Evolutionary conservation across 23 tunicate species (phyloP).

Genomic region (Trididemnum clinides): DNA sequence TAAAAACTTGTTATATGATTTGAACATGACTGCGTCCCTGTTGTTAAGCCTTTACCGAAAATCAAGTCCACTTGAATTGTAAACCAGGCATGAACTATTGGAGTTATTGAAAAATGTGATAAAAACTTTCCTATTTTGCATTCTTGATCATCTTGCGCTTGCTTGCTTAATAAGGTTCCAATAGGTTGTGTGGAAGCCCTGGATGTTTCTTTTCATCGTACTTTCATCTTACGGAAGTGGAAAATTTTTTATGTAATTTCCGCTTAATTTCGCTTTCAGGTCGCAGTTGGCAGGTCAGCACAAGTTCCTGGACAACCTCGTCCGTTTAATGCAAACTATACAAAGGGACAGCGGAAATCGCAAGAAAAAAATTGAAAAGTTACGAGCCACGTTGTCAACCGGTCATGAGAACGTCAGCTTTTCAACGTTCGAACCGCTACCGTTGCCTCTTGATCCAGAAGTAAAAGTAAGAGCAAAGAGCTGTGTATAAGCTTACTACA

Average conservation of each 20-base stretch:
- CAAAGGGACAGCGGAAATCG: conserved; percentile 73
- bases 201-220: no score
- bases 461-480: conserved; percentile 49
- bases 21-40: not conserved
- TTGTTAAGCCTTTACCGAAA: no score
- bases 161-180: no score
- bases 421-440: conserved; percentile 67
- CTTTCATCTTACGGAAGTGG: no score
- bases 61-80: no score
- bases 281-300: conserved; percentile 77
- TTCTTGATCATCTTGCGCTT: no score
- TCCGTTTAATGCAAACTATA: conserved; percentile 44
- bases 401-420: conserved; percentile 28
- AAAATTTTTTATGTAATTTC: no score
- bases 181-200: no score
- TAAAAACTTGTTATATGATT: not conserved
- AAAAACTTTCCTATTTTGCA: no score
- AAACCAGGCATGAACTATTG: no score
- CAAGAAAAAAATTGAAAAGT: conserved; percentile 76
- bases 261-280: conserved; percentile 48
- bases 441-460: conserved; percentile 85
- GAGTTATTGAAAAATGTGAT: no score
- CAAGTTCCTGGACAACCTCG: conserved; percentile 65
- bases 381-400: conserved; percentile 52
- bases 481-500: no score